A percentile compares a stretch with the other conserved stretches of the same genome.
Evolutionary conservation across 2,797 vertebrate species (phyloP).

Genomic region (Myotis findleyi): DNA sequence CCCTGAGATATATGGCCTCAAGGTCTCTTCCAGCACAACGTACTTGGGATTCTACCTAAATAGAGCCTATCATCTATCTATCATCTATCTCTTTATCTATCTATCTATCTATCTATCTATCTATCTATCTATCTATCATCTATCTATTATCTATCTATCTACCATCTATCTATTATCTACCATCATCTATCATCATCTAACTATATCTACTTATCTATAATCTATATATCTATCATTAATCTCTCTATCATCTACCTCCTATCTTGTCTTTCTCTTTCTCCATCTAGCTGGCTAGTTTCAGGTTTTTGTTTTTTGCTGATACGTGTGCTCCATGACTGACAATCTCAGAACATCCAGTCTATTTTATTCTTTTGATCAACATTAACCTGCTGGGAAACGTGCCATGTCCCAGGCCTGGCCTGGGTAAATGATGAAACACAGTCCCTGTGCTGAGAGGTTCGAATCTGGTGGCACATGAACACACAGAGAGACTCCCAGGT

Average conservation of each 20-base stretch:
- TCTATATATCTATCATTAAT: too few relatives aligned
- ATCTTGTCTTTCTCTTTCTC: not conserved
- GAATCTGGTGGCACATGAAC: not conserved
- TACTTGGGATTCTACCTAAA: not conserved
- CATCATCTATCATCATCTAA: not conserved
- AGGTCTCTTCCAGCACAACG: not conserved
- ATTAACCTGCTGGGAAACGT: not conserved
- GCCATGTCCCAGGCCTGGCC: not conserved
- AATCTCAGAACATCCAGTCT: not conserved
- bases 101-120: not conserved
- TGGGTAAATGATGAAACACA: not conserved
- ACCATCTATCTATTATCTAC: not conserved
- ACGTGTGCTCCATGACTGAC: not conserved
- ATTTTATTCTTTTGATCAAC: not conserved
- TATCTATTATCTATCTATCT: not conserved
- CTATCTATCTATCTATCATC: not conserved
- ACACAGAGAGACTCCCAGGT: not conserved
- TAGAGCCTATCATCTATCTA: not conserved
- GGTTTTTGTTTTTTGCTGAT: not conserved
- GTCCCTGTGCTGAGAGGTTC: not conserved
- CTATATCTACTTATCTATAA: not conserved
- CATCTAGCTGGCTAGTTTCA: not conserved
- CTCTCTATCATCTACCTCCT: not conserved
- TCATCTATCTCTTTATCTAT: not conserved
- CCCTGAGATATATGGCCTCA: not conserved